A percentile compares a stretch with the other conserved stretches of the same genome.
These are phyloP conservation scores for Cuniculus paca DNA, from an alignment of 2,797 vertebrate genomes.

Conservation along the genomic window DNA sequence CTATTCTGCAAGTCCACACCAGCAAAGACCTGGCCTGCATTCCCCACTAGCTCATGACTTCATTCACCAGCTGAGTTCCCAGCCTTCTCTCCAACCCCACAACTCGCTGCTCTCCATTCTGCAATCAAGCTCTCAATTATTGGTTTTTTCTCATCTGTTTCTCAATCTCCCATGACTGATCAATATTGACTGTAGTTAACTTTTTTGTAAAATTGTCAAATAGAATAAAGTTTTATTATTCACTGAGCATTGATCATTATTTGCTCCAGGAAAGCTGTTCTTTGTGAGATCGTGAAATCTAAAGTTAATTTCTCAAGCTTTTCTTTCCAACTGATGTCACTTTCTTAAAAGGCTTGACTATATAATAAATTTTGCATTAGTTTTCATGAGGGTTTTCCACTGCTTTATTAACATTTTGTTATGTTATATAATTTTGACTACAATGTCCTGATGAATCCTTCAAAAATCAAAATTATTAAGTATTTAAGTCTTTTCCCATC, in stretches of 20 bases:
- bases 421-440: neutral
- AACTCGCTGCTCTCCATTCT: neutral
- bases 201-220: conserved; percentile 42
- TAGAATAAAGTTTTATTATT: conserved; percentile 50
- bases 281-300: conserved; percentile 31
- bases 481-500: neutral
- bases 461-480: conserved; percentile 41
- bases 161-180: neutral
- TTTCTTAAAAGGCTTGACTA: conserved; percentile 13
- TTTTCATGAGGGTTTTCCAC: conserved; percentile 23
- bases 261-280: neutral
- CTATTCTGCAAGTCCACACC: neutral
- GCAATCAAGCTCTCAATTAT: neutral
- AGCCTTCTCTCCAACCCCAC: neutral
- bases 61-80: neutral
- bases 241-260: neutral
- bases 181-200: neutral
- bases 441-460: conserved; percentile 28
- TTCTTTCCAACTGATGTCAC: neutral
- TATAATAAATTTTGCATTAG: neutral
- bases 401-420: neutral
- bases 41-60: neutral
- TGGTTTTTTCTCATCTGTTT: neutral
- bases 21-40: neutral
- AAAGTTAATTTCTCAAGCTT: neutral